Evolutionary conservation across 1,140 invertebrate genomes (phyloP).

Genomic region (Drosophila eugracilis): DNA sequence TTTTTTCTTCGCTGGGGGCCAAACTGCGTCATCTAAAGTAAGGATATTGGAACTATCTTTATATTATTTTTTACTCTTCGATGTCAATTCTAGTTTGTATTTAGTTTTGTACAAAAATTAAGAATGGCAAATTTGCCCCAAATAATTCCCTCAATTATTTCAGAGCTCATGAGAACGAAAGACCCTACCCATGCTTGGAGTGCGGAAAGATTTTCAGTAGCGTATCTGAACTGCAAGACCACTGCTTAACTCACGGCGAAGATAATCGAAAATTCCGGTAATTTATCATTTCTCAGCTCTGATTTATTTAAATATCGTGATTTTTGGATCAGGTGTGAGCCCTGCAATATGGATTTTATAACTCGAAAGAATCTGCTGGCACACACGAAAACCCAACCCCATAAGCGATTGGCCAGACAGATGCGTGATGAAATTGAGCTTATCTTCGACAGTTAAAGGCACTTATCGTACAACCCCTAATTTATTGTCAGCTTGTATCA

Average conservation of each 20-base stretch:
- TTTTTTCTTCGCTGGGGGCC: constrained; percentile 33
- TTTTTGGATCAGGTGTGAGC: constrained; percentile 42
- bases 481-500: not conserved
- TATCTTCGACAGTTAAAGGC: constrained; percentile 9
- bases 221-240: constrained; percentile 27
- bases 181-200: constrained; percentile 69
- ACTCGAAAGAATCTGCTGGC: constrained; percentile 10
- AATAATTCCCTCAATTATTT: not conserved
- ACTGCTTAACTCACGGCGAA: constrained; percentile 16
- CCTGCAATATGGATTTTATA: constrained; percentile 45
- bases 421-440: constrained; percentile 51
- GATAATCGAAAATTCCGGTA: constrained; percentile 35
- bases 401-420: constrained; percentile 16
- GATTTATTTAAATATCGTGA: not conserved
- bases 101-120: no score
- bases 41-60: not conserved
- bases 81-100: no score
- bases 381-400: constrained; percentile 39
- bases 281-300: not conserved
- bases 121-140: no score
- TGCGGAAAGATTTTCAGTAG: constrained; percentile 44
- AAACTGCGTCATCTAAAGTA: constrained; percentile 61
- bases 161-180: constrained; percentile 65
- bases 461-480: no score
- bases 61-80: no score